These are phyloP conservation scores for Lucifuga dentata DNA, from an alignment of 2,113 vertebrate genomes.

Conservation along the genomic window DNA sequence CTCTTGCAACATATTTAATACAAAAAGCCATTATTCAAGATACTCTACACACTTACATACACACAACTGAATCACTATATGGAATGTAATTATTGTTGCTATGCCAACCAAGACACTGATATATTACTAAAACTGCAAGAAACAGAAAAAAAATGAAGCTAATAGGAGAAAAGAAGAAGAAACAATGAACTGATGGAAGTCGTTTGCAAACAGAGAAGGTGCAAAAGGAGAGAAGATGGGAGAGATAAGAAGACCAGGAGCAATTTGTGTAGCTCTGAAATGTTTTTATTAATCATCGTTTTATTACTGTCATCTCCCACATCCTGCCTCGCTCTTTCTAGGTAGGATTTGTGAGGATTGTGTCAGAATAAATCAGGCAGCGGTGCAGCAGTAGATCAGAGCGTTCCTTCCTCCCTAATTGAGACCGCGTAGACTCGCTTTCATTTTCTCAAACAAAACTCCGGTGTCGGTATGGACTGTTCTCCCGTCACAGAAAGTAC, in stretches of 20 bases:
- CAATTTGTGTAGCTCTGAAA: neutral
- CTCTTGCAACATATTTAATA: conserved; percentile 9
- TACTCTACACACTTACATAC: neutral
- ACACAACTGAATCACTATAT: conserved; percentile 1
- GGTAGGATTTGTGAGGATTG: too few relatives aligned
- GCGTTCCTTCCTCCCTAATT: too few relatives aligned
- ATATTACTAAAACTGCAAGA: neutral
- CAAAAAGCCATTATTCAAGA: neutral
- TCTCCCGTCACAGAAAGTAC: too few relatives aligned
- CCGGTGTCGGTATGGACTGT: too few relatives aligned
- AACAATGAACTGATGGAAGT: neutral
- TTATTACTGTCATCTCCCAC: neutral
- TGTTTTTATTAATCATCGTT: neutral
- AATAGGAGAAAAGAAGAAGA: neutral
- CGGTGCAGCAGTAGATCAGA: too few relatives aligned
- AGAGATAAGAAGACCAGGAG: neutral
- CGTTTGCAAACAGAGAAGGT: neutral
- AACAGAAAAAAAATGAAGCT: neutral
- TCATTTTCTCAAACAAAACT: too few relatives aligned
- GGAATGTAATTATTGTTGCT: neutral
- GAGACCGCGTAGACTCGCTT: too few relatives aligned
- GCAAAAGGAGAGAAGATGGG: neutral
- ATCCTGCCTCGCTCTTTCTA: neutral
- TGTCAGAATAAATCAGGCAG: too few relatives aligned
- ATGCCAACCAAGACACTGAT: conserved; percentile 5